phyloP scores from a whole-genome alignment of 2,113 vertebrate genomes.

The Callopanchax toddi region DNA sequence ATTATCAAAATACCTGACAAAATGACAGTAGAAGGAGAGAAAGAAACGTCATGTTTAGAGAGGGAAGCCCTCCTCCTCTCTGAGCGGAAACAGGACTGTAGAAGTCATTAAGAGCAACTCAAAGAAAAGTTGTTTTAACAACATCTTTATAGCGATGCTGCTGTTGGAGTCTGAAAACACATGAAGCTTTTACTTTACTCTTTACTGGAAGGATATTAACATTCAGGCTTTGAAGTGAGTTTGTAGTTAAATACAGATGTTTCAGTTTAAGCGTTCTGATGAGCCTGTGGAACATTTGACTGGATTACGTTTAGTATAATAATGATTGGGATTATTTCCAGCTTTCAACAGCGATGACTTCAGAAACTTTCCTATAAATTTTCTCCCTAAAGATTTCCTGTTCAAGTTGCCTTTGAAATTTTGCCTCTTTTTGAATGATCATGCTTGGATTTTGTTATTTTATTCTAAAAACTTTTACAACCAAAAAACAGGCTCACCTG shows the following conservation, averaged over 20 bases:
- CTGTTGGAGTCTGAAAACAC: background rate
- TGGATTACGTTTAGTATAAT: background rate
- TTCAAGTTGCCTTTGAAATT: background rate
- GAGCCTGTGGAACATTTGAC: slow-evolving; percentile 11
- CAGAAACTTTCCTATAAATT: background rate
- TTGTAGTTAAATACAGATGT: slow-evolving; percentile 18
- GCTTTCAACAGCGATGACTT: background rate
- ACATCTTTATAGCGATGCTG: background rate
- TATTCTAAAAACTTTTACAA: background rate
- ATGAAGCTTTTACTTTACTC: background rate
- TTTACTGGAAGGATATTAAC: background rate
- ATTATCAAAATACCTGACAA: background rate
- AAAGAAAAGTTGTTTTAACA: background rate
- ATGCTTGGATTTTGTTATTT: background rate
- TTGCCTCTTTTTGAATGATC: background rate
- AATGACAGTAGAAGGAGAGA: background rate
- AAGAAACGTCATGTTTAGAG: background rate
- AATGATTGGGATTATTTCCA: slow-evolving; percentile 11
- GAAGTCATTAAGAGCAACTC: no score
- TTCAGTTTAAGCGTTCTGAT: slow-evolving; percentile 9
- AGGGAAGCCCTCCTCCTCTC: no score
- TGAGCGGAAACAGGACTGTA: no score
- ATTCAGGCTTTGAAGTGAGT: slow-evolving; percentile 2
- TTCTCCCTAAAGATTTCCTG: background rate
- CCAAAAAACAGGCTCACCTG: no score